Percentiles rank a stretch among this genome's conserved stretches.
Evolutionary conservation across 2,113 vertebrate genomes (phyloP).

Genomic region (Phalacrocorax brasilianus): DNA sequence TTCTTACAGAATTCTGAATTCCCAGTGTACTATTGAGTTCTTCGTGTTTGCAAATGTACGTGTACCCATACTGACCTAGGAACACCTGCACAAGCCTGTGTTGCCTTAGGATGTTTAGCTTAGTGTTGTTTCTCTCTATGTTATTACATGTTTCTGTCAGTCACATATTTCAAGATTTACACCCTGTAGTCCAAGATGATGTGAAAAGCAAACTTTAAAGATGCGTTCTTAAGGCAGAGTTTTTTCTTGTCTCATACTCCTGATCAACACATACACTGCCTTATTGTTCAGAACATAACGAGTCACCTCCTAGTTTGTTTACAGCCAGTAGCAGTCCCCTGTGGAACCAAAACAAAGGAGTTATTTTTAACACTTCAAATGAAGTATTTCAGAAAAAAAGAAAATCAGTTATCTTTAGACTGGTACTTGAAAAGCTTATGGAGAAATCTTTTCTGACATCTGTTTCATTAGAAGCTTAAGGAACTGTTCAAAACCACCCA

Average conservation of each 20-base stretch:
- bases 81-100: not conserved
- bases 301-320: not conserved
- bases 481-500: not conserved
- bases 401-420: not conserved
- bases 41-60: not conserved
- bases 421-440: not conserved
- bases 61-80: not conserved
- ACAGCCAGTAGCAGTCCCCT: not conserved
- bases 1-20: not conserved
- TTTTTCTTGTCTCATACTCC: not conserved
- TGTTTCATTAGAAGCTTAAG: not conserved
- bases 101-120: not conserved
- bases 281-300: not conserved
- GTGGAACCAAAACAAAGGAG: not conserved
- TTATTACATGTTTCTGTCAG: not conserved
- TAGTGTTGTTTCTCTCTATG: not conserved
- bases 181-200: not conserved
- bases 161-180: not conserved
- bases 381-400: not conserved
- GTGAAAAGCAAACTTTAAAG: not conserved
- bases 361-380: not conserved
- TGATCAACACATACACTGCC: not conserved
- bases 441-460: not conserved
- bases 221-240: rapidly evolving
- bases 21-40: not conserved